Evolutionary conservation across 2,113 vertebrate genomes (phyloP).

Genomic region (Uropsilus gracilis): DNA sequence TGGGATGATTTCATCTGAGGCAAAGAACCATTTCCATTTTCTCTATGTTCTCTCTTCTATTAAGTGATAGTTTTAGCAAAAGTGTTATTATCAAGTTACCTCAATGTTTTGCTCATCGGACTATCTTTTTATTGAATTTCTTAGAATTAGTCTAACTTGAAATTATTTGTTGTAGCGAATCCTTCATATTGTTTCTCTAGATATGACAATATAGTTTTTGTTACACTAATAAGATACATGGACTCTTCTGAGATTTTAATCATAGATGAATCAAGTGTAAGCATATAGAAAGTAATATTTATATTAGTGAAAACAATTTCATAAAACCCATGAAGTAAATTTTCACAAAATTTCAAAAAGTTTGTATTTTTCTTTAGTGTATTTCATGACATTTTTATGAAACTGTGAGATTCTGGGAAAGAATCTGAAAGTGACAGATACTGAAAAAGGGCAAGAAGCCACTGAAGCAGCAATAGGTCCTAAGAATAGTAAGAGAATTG

Average conservation of each 20-base stretch:
- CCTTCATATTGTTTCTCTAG: neutral
- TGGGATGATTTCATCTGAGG: neutral
- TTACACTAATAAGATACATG: neutral
- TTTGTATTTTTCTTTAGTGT: neutral
- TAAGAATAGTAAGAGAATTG: neutral
- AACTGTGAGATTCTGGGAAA: neutral
- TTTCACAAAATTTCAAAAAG: neutral
- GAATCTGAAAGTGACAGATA: neutral
- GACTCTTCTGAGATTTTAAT: neutral
- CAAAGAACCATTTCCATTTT: conserved; percentile 12
- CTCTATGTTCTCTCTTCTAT: neutral
- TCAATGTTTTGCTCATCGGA: neutral
- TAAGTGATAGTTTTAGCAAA: conserved; percentile 14
- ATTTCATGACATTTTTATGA: neutral
- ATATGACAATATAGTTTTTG: neutral
- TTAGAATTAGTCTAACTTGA: neutral
- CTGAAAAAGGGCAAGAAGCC: neutral
- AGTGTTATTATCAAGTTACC: neutral
- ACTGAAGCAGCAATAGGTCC: neutral
- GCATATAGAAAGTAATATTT: neutral
- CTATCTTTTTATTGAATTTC: neutral
- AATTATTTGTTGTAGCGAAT: neutral
- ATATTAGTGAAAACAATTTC: neutral
- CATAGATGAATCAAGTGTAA: neutral
- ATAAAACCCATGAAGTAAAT: neutral